Conservation (phyloP, 2,888 invertebrate species). For the Disparrhopalites patrizii region DNA sequence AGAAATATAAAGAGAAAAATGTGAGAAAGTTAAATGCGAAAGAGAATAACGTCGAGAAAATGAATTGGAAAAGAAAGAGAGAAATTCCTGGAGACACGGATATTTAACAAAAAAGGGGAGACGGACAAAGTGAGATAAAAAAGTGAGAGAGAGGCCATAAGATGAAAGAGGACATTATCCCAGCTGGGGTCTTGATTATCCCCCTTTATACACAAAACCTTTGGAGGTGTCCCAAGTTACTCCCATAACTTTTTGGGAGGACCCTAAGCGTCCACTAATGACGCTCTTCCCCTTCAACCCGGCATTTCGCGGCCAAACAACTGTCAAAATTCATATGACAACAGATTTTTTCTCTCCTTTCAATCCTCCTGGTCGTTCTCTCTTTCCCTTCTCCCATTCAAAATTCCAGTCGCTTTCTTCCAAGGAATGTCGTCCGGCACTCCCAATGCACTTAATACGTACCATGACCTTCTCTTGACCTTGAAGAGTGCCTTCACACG, state of each 20-base stretch:
- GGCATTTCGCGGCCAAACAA: constrained; percentile 29
- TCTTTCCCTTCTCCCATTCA: constrained; percentile 29
- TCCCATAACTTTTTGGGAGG: constrained; percentile 29
- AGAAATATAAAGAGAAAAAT: no score
- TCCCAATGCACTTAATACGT: no score
- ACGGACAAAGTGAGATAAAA: no score
- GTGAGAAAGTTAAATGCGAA: no score
- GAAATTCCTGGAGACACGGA: no score
- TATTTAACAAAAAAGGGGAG: no score
- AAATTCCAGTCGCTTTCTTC: constrained; percentile 5
- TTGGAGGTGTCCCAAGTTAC: constrained; percentile 30
- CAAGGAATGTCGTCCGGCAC: not conserved
- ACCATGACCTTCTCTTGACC: no score
- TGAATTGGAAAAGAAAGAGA: no score
- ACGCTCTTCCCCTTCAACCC: constrained; percentile 26
- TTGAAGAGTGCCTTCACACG: no score
- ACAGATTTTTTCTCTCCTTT: not conserved
- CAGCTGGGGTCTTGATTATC: constrained; percentile 29
- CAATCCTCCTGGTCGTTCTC: constrained; percentile 1
- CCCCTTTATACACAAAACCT: constrained; percentile 11
- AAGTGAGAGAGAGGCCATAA: no score
- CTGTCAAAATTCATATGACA: no score
- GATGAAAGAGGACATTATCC: constrained; percentile 24
- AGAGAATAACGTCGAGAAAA: no score
- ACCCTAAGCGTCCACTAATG: constrained; percentile 31